Evolutionary conservation across 2,113 vertebrate species (phyloP).

Genomic region (Siniperca chuatsi): DNA sequence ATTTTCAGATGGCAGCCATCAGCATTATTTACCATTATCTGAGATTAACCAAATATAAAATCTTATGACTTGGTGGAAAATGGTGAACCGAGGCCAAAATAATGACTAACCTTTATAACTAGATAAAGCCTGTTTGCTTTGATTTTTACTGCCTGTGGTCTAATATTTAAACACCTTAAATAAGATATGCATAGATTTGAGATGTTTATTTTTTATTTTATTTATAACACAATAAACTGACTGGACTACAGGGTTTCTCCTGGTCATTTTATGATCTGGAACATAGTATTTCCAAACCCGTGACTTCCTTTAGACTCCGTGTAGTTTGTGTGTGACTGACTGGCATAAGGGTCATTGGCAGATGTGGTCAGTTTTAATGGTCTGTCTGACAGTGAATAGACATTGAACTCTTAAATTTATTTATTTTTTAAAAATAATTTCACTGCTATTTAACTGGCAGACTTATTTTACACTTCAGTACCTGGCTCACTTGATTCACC

Average conservation of each 20-base stretch:
- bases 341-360: no score
- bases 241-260: background rate
- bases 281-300: no score
- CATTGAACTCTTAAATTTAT: no score
- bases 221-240: no score
- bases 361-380: no score
- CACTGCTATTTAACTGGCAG: background rate
- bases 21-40: background rate
- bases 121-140: background rate
- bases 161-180: background rate
- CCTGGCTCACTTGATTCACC: conserved; percentile 96
- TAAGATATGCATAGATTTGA: background rate
- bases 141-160: background rate
- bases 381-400: no score
- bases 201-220: no score
- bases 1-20: background rate
- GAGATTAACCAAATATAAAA: background rate
- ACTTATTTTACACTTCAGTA: conserved; percentile 63
- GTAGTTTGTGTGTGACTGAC: no score
- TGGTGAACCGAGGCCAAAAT: background rate
- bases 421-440: background rate
- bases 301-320: no score
- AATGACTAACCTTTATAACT: background rate
- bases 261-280: no score
- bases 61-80: background rate